phyloP scores from a whole-genome alignment of 2,797 vertebrate species.

The Scolopax bukidnonensis region DNA sequence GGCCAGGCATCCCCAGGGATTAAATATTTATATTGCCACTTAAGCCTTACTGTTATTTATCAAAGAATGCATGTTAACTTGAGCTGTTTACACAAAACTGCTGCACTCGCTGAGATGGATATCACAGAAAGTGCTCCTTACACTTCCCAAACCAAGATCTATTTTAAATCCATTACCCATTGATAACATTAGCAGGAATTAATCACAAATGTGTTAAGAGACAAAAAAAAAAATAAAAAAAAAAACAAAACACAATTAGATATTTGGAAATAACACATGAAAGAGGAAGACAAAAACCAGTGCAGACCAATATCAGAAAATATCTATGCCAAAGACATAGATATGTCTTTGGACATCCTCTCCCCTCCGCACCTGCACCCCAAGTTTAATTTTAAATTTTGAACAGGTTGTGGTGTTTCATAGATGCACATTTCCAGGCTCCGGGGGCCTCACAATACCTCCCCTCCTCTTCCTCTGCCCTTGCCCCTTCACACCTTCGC shows the following conservation, averaged over 20 bases:
- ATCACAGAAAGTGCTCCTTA: background rate
- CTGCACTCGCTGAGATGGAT: background rate
- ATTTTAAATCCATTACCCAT: background rate
- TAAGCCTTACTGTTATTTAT: background rate
- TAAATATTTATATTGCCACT: background rate
- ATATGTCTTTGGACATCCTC: background rate
- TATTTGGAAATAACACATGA: background rate
- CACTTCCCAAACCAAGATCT: background rate
- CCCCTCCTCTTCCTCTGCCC: background rate
- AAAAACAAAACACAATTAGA: rapidly evolving
- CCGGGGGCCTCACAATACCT: rapidly evolving
- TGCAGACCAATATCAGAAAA: too few relatives aligned
- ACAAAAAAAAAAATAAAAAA: too few relatives aligned
- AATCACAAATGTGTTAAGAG: rapidly evolving
- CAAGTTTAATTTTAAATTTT: background rate
- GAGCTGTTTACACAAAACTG: background rate
- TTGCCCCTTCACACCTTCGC: rapidly evolving
- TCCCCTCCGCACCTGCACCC: background rate
- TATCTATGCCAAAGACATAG: too few relatives aligned
- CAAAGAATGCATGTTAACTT: background rate
- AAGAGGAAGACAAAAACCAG: background rate
- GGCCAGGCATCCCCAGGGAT: background rate
- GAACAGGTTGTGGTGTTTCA: background rate
- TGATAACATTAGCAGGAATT: background rate
- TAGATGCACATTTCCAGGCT: rapidly evolving